phyloP scores from a whole-genome alignment of 2,888 invertebrate genomes.

The Melitaea athalia region DNA sequence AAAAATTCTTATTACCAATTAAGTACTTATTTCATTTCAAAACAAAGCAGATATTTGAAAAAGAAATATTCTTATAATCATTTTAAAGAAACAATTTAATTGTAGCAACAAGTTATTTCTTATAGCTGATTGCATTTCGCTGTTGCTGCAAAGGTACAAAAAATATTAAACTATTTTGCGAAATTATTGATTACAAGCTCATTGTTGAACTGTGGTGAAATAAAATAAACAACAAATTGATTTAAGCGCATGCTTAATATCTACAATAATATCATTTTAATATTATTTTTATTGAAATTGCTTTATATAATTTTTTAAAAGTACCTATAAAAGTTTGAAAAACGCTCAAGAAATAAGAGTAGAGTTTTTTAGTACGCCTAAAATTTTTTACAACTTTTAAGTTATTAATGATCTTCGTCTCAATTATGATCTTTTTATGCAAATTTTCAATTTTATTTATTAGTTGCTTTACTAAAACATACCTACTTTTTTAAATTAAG shows the following conservation, averaged over 20 bases:
- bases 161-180: constrained; percentile 28
- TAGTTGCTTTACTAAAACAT: no score
- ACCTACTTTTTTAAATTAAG: no score
- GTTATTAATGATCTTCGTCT: background rate
- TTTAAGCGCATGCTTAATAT: constrained; percentile 14
- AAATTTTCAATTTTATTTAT: no score
- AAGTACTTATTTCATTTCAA: background rate
- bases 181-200: constrained; percentile 26
- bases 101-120: constrained; percentile 23
- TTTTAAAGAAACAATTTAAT: constrained; percentile 18
- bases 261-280: background rate
- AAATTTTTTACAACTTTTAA: background rate
- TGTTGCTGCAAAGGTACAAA: constrained; percentile 31
- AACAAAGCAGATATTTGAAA: background rate
- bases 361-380: background rate
- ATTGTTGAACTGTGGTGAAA: constrained; percentile 28
- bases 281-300: background rate
- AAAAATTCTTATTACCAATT: background rate
- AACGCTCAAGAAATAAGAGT: background rate
- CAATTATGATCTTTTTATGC: no score
- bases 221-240: constrained; percentile 21
- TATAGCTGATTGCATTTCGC: constrained; percentile 21
- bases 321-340: background rate
- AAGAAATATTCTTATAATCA: constrained; percentile 10
- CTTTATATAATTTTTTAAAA: background rate